Evolutionary conservation across 1,140 invertebrate genomes (phyloP), one percentile per base, ranked within the genome.

Genomic region (Drosophila quadrilineata): DNA sequence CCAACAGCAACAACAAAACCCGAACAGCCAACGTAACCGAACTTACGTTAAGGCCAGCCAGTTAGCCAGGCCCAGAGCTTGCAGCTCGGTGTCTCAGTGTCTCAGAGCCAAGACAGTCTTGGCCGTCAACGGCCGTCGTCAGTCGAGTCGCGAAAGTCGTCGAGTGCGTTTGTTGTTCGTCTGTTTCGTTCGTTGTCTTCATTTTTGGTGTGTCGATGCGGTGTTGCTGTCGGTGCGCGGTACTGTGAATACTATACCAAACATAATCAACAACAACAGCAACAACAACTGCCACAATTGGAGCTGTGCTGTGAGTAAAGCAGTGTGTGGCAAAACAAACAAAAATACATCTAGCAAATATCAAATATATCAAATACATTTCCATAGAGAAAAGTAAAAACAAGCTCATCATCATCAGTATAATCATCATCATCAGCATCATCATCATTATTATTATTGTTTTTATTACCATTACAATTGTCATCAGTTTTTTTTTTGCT

Each of bases 81-180:
- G n/a, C n/a, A n/a, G n/a, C n/a, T n/a, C n/a, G n/a, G n/a, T n/a
- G n/a, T n/a, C 57, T 26, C 31, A 12, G 29, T 17, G 17, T n/a
- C 41, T 45, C 54, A 65, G 53, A 22, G 22, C 54, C 46, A 71
- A 71, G 60, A 69, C 52, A 63, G 57, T 68, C 52, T 71, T 71
- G 69, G 66, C 66, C 57, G 46, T 54, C 33, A 54, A 22, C 50
- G 17, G 16, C 24, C 50, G 56, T 53, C 70, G 67, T 87, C 77
- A 87, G 84, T 87, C 80, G 80, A 71, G 84, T 87, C 84, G 84
- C 85, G 84, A 80, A 79, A 88, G 84, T 86, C 84, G 85, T 88
- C 71, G 84, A 87, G 84, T 87, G 85, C 84, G 84, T 84, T 87
- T 88, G 46, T 88, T 88, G 46, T n/a, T n/a, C n/a, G n/a, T 40